Base-by-base conservation (phyloP, 2,113 vertebrate species). In the Dissostichus mawsoni region DNA sequence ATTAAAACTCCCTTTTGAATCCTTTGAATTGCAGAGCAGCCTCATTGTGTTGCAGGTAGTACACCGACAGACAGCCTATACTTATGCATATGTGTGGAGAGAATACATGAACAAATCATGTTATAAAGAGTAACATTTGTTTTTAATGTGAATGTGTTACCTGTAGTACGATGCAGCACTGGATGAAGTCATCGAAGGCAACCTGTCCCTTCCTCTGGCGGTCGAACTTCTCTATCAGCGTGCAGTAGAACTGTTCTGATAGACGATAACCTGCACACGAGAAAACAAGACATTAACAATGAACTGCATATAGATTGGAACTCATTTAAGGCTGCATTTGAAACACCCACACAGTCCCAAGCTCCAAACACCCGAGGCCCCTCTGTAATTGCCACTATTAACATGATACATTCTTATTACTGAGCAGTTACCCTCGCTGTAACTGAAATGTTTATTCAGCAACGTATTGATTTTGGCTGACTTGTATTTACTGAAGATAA, bases 181-280 rank as follows among this genome's bases (percentile, higher is more conserved):
- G 98, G 91, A 99, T 98, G 94, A 99, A 99, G 93, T 99, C 98
- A 86, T 99, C 98, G 45, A 99, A 99, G 47, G 98, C 98, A 52
- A 99, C 96, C 83, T 99, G 98, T 56, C 96, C 96, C 92, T 96
- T 97, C 85, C 97, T 97, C 92, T 99, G 98, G 55, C 98, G 95
- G 94, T 99, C 98, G 36, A 99, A 99, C 89, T 99, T 99, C 17
- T 97, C 95, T 80, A 99, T 98, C 80, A 99, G 97, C 12, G 97
- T 96, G 86, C 96, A 94, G 0, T 99, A 99, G 93, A 99, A 99
- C 81, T 98, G 97, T 79, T 99, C 98, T 10, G 98, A 98, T 3
- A 99, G 95, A 62, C 98, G 96, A 92, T 99, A 99, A 12, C 98
- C 98, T 99, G 81, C 33, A 73, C 8, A 79, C 45, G 58, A 64